Conservation (phyloP, 2,797 vertebrate species). For the Austrolebias charrua region DNA sequence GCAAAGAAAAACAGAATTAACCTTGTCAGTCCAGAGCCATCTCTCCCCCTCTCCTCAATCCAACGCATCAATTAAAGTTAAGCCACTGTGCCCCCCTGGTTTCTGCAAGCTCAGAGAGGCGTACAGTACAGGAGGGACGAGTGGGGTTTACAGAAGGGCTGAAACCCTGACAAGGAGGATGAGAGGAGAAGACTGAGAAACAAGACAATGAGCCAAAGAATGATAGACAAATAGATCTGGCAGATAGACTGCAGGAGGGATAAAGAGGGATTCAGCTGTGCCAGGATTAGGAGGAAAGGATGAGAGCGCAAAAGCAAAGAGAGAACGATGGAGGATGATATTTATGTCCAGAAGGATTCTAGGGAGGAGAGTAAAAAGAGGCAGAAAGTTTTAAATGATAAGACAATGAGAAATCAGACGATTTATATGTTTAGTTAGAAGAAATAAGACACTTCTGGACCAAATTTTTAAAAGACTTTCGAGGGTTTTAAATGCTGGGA, state of each 20-base stretch:
- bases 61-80: conserved; percentile 75
- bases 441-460: not conserved
- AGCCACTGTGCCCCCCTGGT: conserved; percentile 54
- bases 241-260: conserved; percentile 49
- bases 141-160: conserved; percentile 37
- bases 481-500: no score
- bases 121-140: conserved; percentile 33
- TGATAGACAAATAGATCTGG: conserved; percentile 49
- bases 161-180: conserved; percentile 28
- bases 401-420: no score
- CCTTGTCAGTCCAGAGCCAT: conserved; percentile 71
- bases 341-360: not conserved
- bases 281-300: conserved; percentile 43
- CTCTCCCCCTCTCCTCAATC: conserved; percentile 45
- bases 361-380: no score
- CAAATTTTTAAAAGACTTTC: no score
- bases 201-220: conserved; percentile 35
- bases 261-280: conserved; percentile 59
- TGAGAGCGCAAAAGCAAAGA: conserved; percentile 32
- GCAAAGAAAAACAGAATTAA: conserved; percentile 79
- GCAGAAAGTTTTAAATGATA: not conserved
- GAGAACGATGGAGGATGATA: not conserved
- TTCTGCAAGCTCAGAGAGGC: conserved; percentile 59
- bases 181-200: conserved; percentile 28
- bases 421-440: no score